phyloP scores from a whole-genome alignment of 2,888 invertebrate genomes.

The Philhelius pedissequus region DNA sequence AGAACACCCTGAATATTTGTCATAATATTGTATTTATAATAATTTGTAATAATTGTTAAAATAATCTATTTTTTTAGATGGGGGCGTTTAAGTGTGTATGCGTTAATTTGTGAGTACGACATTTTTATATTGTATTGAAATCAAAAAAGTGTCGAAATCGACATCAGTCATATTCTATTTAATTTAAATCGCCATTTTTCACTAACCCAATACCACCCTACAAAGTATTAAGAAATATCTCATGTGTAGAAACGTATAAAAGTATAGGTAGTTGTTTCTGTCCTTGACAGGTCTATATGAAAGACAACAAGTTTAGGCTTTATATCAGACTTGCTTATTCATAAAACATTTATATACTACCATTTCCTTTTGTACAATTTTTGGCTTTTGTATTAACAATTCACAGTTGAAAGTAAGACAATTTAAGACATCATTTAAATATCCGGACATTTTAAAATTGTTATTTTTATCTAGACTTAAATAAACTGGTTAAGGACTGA shows the following conservation, averaged over 20 bases:
- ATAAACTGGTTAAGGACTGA: background rate
- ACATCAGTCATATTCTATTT: too few species aligned
- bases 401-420: background rate
- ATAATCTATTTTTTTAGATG: too few species aligned
- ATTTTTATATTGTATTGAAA: too few species aligned
- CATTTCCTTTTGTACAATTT: background rate
- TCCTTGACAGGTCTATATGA: slow-evolving; percentile 32
- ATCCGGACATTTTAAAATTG: background rate
- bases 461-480: background rate
- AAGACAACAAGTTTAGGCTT: slow-evolving; percentile 32
- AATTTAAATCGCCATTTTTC: background rate
- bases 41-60: too few species aligned
- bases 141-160: too few species aligned
- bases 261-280: background rate
- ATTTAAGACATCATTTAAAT: background rate
- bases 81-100: too few species aligned
- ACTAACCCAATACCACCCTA: background rate
- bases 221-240: background rate
- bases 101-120: too few species aligned
- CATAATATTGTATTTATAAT: too few species aligned
- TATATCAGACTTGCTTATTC: slow-evolving; percentile 38
- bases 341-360: background rate
- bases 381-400: background rate
- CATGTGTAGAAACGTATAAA: background rate
- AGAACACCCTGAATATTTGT: too few species aligned